A percentile compares a stretch with the other conserved stretches of the same genome.
Conservation (phyloP, 2,113 vertebrate genomes). For the Ptyas mucosa region DNA sequence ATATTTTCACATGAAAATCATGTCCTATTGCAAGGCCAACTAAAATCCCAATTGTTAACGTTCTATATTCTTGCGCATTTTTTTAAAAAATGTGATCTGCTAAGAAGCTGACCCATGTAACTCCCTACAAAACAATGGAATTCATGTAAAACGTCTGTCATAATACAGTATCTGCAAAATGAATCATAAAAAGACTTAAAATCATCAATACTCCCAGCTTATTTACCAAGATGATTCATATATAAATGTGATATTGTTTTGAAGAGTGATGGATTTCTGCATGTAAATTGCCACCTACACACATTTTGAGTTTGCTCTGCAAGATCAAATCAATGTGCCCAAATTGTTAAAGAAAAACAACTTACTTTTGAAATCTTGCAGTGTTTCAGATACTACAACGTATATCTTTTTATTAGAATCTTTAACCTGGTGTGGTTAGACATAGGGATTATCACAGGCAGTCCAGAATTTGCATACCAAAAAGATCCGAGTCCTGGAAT, state of each 20-base stretch:
- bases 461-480: background rate
- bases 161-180: background rate
- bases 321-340: background rate
- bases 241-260: background rate
- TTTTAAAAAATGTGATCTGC: background rate
- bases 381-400: background rate
- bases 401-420: slow-evolving; percentile 1
- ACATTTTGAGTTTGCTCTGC: background rate
- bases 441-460: background rate
- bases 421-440: background rate
- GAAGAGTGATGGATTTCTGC: background rate
- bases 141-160: background rate
- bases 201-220: background rate
- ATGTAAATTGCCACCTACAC: background rate
- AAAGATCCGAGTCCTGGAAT: background rate
- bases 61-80: background rate
- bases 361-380: background rate
- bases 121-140: background rate
- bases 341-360: background rate
- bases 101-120: background rate
- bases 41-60: background rate
- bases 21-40: background rate
- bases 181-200: background rate
- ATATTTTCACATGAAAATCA: background rate
- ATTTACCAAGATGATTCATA: slow-evolving; percentile 11